Conservation (phyloP, 2,113 vertebrate species). For the Lichenostomus cassidix region DNA sequence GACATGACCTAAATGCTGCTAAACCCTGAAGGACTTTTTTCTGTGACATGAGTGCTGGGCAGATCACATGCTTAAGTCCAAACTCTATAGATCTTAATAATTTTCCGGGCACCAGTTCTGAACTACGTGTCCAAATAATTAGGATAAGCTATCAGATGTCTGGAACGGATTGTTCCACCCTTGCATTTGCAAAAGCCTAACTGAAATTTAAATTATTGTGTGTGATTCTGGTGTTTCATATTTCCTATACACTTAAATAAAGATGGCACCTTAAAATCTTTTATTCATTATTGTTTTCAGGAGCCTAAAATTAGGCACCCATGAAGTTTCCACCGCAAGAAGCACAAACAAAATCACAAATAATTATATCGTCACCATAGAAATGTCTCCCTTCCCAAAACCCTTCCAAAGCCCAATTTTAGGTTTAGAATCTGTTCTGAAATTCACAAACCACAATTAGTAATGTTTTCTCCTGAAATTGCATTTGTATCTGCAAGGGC, state of each 20-base stretch:
- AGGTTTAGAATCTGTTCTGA: not conserved
- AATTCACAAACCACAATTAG: not conserved
- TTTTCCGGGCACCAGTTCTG: not conserved
- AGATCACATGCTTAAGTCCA: slow-evolving; percentile 5
- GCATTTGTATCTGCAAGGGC: not conserved
- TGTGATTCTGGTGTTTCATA: not conserved
- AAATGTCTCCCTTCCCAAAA: not conserved
- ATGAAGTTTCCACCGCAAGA: not conserved
- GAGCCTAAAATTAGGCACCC: not conserved
- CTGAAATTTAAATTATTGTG: not conserved
- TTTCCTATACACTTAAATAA: not conserved
- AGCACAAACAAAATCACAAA: not conserved
- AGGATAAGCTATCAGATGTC: slow-evolving; percentile 27
- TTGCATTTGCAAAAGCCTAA: not conserved
- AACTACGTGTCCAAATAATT: slow-evolving; percentile 42
- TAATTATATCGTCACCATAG: not conserved
- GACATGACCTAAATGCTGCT: slow-evolving; percentile 14
- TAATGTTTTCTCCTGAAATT: not conserved
- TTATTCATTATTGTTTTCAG: not conserved
- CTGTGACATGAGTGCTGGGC: not conserved
- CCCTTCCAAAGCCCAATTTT: not conserved
- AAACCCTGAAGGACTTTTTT: not conserved
- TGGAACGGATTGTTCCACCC: not conserved
- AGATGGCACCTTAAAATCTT: not conserved
- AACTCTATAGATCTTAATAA: not conserved